Percentiles rank a stretch among this genome's conserved stretches.
Conservation (phyloP, 2,888 invertebrate genomes). For the Synergus laeviventris region DNA sequence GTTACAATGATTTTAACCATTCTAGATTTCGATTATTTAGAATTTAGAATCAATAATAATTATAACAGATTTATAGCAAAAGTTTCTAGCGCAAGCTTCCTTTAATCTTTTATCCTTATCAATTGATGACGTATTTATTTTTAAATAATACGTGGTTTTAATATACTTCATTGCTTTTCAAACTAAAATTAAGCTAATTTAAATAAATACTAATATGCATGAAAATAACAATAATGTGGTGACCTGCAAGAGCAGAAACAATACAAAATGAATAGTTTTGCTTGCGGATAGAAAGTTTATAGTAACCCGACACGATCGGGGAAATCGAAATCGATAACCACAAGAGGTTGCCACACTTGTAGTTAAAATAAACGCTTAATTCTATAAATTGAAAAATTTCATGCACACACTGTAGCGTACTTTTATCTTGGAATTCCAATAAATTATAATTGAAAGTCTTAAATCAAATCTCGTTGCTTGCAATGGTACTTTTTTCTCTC, state of each 20-base stretch:
- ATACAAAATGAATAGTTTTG: background rate
- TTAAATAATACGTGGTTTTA: no score
- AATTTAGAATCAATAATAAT: no score
- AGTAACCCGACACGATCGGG: constrained; percentile 4
- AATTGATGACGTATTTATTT: no score
- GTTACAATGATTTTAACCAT: no score
- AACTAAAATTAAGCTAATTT: no score
- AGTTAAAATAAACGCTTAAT: background rate
- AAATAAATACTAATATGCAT: background rate
- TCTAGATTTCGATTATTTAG: no score
- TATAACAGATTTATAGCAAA: no score
- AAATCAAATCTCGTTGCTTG: background rate
- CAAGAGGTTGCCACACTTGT: background rate
- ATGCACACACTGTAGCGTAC: background rate
- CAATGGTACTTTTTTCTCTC: background rate
- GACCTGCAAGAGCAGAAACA: background rate
- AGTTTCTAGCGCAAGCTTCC: no score
- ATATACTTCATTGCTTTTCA: no score
- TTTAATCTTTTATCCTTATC: no score
- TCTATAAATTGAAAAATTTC: background rate
- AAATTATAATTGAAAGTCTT: background rate
- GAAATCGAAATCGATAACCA: background rate
- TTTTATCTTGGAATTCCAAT: background rate
- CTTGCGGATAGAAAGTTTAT: background rate
- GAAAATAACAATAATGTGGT: background rate